A percentile compares a stretch with the other conserved stretches of the same genome.
phyloP scores from a whole-genome alignment of 1,140 invertebrate species.

The Popillia japonica region DNA sequence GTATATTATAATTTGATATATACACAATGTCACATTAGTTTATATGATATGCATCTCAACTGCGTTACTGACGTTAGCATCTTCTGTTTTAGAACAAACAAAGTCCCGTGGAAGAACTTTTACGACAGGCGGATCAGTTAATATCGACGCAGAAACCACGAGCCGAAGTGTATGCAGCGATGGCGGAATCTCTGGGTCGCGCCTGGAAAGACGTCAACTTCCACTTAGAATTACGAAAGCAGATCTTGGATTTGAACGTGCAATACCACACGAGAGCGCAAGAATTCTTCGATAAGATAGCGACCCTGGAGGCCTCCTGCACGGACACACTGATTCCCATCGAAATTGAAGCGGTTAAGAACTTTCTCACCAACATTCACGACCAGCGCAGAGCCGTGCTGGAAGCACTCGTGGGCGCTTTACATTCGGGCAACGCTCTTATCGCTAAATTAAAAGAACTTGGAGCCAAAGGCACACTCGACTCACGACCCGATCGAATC shows the following conservation, averaged over 20 bases:
- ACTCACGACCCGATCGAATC: conserved; percentile 78
- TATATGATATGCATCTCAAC: too few species aligned
- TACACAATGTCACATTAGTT: too few species aligned
- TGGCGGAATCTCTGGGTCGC: conserved; percentile 87
- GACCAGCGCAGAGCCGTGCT: conserved; percentile 74
- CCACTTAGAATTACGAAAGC: conserved; percentile 79
- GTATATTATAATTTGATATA: too few species aligned
- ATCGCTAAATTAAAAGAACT: conserved; percentile 75
- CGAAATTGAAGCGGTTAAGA: conserved; percentile 73
- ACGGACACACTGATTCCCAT: conserved; percentile 70
- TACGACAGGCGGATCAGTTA: conserved; percentile 84
- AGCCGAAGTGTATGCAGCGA: conserved; percentile 86
- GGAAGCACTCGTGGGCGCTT: conserved; percentile 77
- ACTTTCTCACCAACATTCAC: conserved; percentile 70
- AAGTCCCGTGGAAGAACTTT: conserved; percentile 88
- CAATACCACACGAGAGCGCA: conserved; percentile 76
- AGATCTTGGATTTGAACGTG: conserved; percentile 79
- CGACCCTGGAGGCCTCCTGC: conserved; percentile 72
- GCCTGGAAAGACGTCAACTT: conserved; percentile 90
- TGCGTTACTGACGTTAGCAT: not conserved
- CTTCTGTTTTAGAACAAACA: conserved; percentile 78
- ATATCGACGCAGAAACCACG: conserved; percentile 80
- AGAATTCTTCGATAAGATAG: conserved; percentile 75
- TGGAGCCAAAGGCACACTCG: conserved; percentile 71
- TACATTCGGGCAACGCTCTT: conserved; percentile 81